Conservation (phyloP, 2,797 vertebrate genomes). For the Eurystomus glaucurus region DNA sequence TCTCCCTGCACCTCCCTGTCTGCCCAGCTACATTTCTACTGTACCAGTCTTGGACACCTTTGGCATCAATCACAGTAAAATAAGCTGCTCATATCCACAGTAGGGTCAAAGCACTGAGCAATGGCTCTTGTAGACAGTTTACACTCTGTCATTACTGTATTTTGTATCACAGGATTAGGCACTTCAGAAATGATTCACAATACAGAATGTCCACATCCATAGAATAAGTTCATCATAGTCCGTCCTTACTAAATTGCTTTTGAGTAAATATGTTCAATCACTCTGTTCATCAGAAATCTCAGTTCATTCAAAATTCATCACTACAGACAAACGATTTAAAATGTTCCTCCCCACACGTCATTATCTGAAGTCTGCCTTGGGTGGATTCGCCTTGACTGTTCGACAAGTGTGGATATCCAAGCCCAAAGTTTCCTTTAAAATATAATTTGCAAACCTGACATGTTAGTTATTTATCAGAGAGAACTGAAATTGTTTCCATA, state of each 20-base stretch:
- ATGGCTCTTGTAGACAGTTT: neutral
- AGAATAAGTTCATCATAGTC: neutral
- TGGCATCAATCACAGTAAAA: neutral
- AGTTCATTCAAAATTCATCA: neutral
- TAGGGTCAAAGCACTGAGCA: neutral
- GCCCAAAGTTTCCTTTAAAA: neutral
- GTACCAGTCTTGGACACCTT: neutral
- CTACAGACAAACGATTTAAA: neutral
- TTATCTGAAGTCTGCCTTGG: neutral
- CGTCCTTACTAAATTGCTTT: neutral
- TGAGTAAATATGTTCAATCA: neutral
- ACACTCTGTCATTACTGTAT: rapidly evolving
- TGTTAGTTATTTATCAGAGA: neutral
- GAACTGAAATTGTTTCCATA: neutral
- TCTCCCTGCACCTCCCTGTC: neutral
- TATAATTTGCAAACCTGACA: neutral
- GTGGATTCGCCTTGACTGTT: neutral
- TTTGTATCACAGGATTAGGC: neutral
- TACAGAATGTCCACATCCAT: rapidly evolving
- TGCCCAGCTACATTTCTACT: neutral
- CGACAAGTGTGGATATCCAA: neutral
- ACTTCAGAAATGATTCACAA: neutral
- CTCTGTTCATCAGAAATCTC: neutral
- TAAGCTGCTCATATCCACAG: neutral
- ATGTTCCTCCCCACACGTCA: neutral